Percentiles rank a stretch among this genome's conserved stretches.
These are phyloP conservation scores for Galerucella pusilla DNA, from an alignment of 2,888 invertebrate species.

Conservation along the genomic window DNA sequence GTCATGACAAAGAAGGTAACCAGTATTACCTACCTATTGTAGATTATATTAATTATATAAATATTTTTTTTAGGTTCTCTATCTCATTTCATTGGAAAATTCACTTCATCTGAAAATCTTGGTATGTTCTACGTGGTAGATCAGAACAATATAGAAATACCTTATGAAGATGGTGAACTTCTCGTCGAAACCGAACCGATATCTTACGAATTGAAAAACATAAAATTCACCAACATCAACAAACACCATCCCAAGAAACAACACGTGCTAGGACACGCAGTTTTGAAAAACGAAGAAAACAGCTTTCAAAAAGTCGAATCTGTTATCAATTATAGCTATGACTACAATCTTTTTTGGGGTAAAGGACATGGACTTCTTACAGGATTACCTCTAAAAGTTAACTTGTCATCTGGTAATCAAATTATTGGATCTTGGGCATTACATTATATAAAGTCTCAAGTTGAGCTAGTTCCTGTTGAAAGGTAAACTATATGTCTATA, in stretches of 20 bases:
- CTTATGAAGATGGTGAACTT: constrained; percentile 77
- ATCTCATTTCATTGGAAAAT: constrained; percentile 77
- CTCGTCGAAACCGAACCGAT: constrained; percentile 84
- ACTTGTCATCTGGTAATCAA: constrained; percentile 69
- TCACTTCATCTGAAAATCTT: constrained; percentile 72
- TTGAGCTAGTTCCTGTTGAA: constrained; percentile 71
- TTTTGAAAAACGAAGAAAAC: constrained; percentile 63
- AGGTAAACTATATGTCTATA: constrained; percentile 37
- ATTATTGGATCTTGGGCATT: constrained; percentile 77
- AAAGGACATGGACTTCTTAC: constrained; percentile 79
- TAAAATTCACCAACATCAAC: constrained; percentile 61
- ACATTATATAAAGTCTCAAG: constrained; percentile 67
- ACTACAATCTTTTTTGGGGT: constrained; percentile 82
- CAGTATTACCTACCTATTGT: not conserved
- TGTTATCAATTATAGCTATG: constrained; percentile 78
- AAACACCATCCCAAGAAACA: constrained; percentile 60
- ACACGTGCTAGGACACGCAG: constrained; percentile 61
- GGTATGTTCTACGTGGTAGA: constrained; percentile 78
- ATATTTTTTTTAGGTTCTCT: constrained; percentile 52
- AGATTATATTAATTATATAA: no score
- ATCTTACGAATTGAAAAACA: constrained; percentile 76
- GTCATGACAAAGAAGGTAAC: constrained; percentile 51
- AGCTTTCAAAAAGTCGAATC: constrained; percentile 74
- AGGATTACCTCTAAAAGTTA: constrained; percentile 75
- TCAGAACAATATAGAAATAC: constrained; percentile 70